Conservation (phyloP, 2,113 vertebrate species). For the Astatoreochromis straeleni region DNA sequence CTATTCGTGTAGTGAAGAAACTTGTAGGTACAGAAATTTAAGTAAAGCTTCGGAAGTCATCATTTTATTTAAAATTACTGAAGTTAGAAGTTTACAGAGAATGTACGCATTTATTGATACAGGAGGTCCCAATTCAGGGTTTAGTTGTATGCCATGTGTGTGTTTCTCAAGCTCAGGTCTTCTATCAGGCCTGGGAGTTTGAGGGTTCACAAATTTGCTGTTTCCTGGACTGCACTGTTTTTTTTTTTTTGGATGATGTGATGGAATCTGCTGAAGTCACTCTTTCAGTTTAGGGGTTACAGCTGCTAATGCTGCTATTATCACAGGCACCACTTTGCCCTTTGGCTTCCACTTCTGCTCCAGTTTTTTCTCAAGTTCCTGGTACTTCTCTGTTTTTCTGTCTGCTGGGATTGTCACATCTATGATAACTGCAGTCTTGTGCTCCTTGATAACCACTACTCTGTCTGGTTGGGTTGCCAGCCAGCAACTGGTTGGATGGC, state of each 20-base stretch:
- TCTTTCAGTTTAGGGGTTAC: not conserved
- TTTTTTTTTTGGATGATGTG: not conserved
- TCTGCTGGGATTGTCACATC: not conserved
- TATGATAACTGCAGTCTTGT: not conserved
- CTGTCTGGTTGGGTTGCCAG: not conserved
- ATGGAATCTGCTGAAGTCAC: not conserved
- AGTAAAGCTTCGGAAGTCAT: not conserved
- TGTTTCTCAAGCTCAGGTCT: not conserved
- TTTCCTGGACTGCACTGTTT: not conserved
- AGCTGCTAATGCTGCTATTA: not conserved
- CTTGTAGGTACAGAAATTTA: not conserved
- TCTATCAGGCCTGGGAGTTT: not conserved
- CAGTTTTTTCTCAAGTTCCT: not conserved
- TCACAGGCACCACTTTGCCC: not conserved
- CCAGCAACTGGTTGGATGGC: not conserved
- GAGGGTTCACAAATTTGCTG: not conserved
- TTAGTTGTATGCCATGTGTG: not conserved
- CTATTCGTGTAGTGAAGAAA: not conserved
- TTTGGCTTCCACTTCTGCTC: not conserved
- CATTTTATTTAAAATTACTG: not conserved
- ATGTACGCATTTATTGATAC: not conserved
- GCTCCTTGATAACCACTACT: not conserved
- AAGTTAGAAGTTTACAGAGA: not conserved
- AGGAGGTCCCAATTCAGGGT: not conserved
- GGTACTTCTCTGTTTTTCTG: not conserved